phyloP scores from a whole-genome alignment of 1,140 invertebrate genomes.

The Zaprionus vittiger region DNA sequence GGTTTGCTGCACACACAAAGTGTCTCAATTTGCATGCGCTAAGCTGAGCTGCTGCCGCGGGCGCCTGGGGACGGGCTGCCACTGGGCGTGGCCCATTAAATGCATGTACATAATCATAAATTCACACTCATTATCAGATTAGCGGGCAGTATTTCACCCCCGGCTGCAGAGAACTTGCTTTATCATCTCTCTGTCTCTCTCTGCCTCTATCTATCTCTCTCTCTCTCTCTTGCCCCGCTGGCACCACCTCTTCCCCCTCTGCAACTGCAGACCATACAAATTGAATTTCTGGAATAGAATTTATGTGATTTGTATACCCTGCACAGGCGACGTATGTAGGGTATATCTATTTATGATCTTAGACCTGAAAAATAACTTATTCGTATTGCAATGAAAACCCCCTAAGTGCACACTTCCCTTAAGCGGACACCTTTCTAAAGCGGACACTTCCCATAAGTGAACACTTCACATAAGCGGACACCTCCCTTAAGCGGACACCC shows the following conservation, averaged over 20 bases:
- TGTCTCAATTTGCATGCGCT: slow-evolving; percentile 79
- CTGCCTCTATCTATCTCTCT: background rate
- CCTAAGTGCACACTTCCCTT: too few relatives aligned
- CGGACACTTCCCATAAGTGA: too few relatives aligned
- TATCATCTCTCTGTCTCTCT: background rate
- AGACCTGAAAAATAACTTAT: background rate
- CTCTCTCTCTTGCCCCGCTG: background rate
- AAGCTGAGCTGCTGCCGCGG: slow-evolving; percentile 30
- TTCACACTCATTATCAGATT: slow-evolving; percentile 81
- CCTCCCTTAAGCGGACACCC: too few relatives aligned
- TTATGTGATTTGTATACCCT: slow-evolving; percentile 42
- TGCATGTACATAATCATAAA: slow-evolving; percentile 79
- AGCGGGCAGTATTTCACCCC: slow-evolving; percentile 46
- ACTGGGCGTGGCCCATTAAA: slow-evolving; percentile 58
- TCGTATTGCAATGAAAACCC: background rate
- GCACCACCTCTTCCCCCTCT: slow-evolving; percentile 11
- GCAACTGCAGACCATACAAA: slow-evolving; percentile 44
- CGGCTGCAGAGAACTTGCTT: background rate
- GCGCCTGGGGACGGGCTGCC: background rate
- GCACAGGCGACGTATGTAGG: background rate
- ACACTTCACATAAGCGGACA: too few relatives aligned
- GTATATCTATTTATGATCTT: background rate
- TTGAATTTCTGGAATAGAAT: slow-evolving; percentile 68
- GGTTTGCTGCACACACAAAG: slow-evolving; percentile 58
- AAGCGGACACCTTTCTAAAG: too few relatives aligned